Evolutionary conservation across 37 sponge, comb jelly and placozoan genomes (phyloP), one percentile per base, ranked within the genome.

Genomic region (Crambe crambe): DNA sequence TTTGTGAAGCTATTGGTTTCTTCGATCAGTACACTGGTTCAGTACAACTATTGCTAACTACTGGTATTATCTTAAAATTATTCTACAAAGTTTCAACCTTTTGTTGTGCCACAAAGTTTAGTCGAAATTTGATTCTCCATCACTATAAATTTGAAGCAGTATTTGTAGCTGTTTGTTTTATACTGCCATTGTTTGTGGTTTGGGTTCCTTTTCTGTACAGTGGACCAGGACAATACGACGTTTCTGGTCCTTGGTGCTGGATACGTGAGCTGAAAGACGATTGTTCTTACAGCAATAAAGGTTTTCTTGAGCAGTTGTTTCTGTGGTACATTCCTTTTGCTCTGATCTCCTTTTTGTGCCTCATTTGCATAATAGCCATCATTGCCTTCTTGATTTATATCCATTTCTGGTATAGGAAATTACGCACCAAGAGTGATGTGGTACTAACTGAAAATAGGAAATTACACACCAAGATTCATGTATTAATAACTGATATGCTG

Each of bases 21-120:
- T 5, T 42, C 20, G 74, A 74, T 31, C 74, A 74, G 32, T 74
- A 74, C 74, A 74, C 57, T 29, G 74, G 74, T 1, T 42, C 57
- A 29, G 74, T 74, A 4, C 74, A 74, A 56, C 74, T 74, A 0
- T 74, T 47, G 20, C 5, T 71, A 12, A 42, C 44, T 42, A 1
- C 38, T 42, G 72, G 72, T 10, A 54, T 74, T 22, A 27, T 51
- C 42, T 12, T 47, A 12, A 47, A 47, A 47, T 15, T 47, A 47
- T 47, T 47, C 12, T 12, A 47, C 12, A 47, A 47, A 47, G 51
- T 47, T 15, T 47, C 12, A 6, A 15, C 51, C 51, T 47, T 47
- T 47, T 47, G 6, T 47, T 47, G 51, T 47, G 12, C 6, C 10
- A 12, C 6, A 12, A 12, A 6, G 6, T 47, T 47, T 6, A 47